Conservation (phyloP, 2,888 invertebrate genomes). For the Drosophila borborema region DNA sequence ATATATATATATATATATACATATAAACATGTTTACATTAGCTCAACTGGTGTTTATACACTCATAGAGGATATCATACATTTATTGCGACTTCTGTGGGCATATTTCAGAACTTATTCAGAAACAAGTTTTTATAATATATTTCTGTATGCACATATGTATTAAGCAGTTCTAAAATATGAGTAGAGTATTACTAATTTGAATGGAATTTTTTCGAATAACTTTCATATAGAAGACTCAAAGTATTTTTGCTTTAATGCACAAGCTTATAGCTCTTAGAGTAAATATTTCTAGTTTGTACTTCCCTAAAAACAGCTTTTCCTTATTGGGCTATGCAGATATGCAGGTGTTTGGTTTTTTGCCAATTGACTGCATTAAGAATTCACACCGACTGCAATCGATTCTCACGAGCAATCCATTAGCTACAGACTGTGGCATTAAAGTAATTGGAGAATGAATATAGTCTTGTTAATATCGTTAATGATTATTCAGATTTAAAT, state of each 20-base stretch:
- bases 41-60: background rate
- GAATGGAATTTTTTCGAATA: background rate
- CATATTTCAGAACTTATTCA: background rate
- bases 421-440: conserved; percentile 32
- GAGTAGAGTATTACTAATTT: background rate
- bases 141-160: too few relatives aligned
- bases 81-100: background rate
- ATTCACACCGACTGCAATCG: conserved; percentile 23
- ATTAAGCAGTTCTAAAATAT: background rate
- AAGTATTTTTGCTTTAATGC: too few relatives aligned
- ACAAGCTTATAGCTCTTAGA: too few relatives aligned
- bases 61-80: background rate
- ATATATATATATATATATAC: background rate
- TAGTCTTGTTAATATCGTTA: conserved; percentile 22
- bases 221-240: background rate
- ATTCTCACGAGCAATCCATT: conserved; percentile 46
- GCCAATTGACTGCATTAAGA: conserved; percentile 54
- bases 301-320: background rate
- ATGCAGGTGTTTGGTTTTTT: conserved; percentile 68
- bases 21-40: background rate
- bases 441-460: conserved; percentile 5
- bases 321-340: conserved; percentile 6
- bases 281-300: background rate
- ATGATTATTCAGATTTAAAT: conserved; percentile 4
- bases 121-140: background rate